These are phyloP conservation scores for Copsychus sechellarum DNA, from an alignment of 2,113 vertebrate genomes.

Conservation along the genomic window DNA sequence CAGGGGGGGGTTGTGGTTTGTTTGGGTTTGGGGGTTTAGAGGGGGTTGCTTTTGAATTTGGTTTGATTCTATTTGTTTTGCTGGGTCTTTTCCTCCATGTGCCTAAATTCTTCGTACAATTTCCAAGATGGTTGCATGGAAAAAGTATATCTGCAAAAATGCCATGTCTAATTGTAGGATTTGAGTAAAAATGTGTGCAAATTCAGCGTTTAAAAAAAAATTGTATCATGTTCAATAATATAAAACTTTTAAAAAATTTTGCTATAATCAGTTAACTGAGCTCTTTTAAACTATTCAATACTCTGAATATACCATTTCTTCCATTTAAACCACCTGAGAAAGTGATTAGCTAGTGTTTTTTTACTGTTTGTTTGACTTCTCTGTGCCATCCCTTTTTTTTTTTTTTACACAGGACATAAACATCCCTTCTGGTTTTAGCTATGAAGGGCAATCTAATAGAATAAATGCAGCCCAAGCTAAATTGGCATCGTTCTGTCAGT, in stretches of 20 bases:
- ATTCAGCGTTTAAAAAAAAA: not conserved
- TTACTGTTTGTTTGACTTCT: not conserved
- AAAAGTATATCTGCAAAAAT: not conserved
- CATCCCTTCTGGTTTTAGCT: not conserved
- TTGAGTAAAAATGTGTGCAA: not conserved
- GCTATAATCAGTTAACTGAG: not conserved
- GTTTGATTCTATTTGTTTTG: not conserved
- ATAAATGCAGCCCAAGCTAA: constrained; percentile 14
- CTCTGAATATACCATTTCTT: not conserved
- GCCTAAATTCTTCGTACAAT: not conserved
- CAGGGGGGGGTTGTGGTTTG: not conserved
- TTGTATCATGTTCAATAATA: not conserved
- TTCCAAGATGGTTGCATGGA: not conserved
- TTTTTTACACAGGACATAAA: not conserved
- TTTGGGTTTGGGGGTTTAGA: not conserved
- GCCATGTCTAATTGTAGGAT: not conserved
- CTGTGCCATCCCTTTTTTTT: not conserved
- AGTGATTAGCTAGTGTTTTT: not conserved
- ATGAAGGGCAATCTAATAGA: not conserved
- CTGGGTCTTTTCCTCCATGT: not conserved
- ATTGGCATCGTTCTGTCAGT: not conserved
- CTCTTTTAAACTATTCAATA: not conserved
- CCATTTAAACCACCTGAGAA: not conserved
- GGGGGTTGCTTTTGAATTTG: not conserved
- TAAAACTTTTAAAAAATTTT: not conserved